These are phyloP conservation scores for Phenacoccus solenopsis DNA, from an alignment of 1,140 invertebrate genomes.

Conservation along the genomic window DNA sequence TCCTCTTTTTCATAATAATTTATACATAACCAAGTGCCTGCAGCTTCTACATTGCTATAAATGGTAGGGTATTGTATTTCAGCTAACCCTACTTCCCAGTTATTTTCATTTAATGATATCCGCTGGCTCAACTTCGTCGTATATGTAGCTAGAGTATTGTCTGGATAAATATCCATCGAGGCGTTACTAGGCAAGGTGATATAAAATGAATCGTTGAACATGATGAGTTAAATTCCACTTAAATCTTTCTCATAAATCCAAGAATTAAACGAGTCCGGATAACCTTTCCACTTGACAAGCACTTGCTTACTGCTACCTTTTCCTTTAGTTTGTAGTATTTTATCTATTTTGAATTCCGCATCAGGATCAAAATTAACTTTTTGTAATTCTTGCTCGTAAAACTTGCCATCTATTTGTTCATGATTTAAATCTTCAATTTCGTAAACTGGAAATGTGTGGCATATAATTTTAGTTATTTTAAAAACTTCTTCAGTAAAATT, in stretches of 20 bases:
- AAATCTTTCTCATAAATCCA: background rate
- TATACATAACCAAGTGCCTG: too few species aligned
- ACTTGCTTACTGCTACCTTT: background rate
- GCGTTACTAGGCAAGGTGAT: too few species aligned
- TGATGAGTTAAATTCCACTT: background rate
- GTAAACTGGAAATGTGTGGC: conserved; percentile 28
- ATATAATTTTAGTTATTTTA: too few species aligned
- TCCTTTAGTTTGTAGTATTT: background rate
- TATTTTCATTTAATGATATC: background rate
- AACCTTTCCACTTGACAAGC: too few species aligned
- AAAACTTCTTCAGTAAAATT: too few species aligned
- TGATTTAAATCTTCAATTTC: conserved; percentile 29
- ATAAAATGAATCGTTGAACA: too few species aligned
- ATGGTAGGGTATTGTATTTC: background rate
- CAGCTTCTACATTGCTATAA: background rate
- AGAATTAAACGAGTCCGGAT: background rate
- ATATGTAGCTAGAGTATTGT: too few species aligned
- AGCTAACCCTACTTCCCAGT: background rate
- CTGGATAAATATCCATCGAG: too few species aligned
- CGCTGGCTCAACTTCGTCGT: background rate
- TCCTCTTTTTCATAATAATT: too few species aligned
- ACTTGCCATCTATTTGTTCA: conserved; percentile 28
- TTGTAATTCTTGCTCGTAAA: conserved; percentile 28
- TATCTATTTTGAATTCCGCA: background rate
- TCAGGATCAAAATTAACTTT: conserved; percentile 17